Evolutionary conservation across 2,113 vertebrate species (phyloP).

Genomic region (Kryptolebias marmoratus): DNA sequence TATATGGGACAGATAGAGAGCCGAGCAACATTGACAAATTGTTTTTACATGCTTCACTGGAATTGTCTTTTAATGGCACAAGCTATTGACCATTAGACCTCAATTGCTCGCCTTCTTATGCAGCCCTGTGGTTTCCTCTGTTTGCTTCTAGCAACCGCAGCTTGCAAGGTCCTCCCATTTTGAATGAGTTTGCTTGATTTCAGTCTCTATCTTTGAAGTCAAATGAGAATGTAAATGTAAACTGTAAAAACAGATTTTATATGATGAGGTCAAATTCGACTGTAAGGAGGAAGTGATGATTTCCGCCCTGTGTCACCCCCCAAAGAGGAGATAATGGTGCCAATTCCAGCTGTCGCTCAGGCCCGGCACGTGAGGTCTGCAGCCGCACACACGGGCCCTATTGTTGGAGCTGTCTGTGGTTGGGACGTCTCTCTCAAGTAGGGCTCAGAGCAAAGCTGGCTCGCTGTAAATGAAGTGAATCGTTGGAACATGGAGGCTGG

Average conservation of each 20-base stretch:
- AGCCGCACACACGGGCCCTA: conserved; percentile 48
- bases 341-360: conserved; percentile 23
- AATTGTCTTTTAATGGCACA: conserved; percentile 51
- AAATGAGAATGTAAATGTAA: conserved; percentile 12
- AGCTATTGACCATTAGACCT: conserved; percentile 31
- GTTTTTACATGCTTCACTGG: conserved; percentile 15
- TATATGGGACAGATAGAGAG: conserved; percentile 15
- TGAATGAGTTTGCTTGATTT: conserved; percentile 5
- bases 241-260: not conserved
- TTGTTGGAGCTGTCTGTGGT: conserved; percentile 54
- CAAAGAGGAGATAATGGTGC: conserved; percentile 14
- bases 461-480: conserved; percentile 7
- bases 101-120: conserved; percentile 19
- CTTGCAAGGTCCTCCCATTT: not conserved
- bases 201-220: not conserved
- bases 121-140: conserved; percentile 15
- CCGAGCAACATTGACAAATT: conserved; percentile 26
- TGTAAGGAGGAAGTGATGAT: not conserved
- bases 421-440: conserved; percentile 56
- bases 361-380: conserved; percentile 11
- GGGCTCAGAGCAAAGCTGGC: conserved; percentile 20
- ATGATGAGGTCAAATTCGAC: not conserved
- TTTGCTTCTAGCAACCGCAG: conserved; percentile 3
- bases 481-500: conserved; percentile 35
- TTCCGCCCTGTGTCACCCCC: not conserved